phyloP scores from a whole-genome alignment of 2,797 vertebrate genomes.

The Labroides dimidiatus region DNA sequence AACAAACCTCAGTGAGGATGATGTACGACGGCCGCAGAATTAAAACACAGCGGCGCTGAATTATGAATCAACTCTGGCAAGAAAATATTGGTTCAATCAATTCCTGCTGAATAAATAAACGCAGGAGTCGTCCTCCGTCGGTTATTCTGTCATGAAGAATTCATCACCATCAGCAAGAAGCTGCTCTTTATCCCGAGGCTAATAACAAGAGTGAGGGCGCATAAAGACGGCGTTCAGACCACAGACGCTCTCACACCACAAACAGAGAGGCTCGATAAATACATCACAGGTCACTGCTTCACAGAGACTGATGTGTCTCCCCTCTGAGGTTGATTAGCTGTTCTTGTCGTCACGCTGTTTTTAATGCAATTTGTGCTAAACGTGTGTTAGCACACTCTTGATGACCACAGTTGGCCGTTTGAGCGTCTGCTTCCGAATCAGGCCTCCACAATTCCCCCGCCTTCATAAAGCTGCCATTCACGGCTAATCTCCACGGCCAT shows the following conservation, averaged over 20 bases:
- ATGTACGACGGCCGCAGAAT: constrained; percentile 37
- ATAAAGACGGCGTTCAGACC: background rate
- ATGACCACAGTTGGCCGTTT: no score
- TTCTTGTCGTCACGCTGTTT: no score
- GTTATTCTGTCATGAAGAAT: constrained; percentile 26
- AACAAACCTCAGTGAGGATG: constrained; percentile 26
- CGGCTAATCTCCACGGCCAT: constrained; percentile 32
- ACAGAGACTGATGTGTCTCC: no score
- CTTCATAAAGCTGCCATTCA: constrained; percentile 35
- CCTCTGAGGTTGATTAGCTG: no score
- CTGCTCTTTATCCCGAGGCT: constrained; percentile 31
- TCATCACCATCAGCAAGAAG: constrained; percentile 38
- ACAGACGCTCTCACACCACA: background rate
- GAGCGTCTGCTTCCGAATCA: no score
- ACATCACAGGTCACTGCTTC: no score
- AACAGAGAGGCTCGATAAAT: no score
- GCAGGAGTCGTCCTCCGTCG: constrained; percentile 5
- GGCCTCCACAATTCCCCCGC: no score
- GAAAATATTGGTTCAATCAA: constrained; percentile 52
- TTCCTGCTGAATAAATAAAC: constrained; percentile 50
- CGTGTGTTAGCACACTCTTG: no score
- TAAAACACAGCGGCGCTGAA: constrained; percentile 36
- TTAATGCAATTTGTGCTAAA: no score
- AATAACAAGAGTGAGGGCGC: constrained; percentile 15
- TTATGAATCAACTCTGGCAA: constrained; percentile 39